Conservation (phyloP, 2,113 vertebrate genomes). For the Ammodytes marinus region DNA sequence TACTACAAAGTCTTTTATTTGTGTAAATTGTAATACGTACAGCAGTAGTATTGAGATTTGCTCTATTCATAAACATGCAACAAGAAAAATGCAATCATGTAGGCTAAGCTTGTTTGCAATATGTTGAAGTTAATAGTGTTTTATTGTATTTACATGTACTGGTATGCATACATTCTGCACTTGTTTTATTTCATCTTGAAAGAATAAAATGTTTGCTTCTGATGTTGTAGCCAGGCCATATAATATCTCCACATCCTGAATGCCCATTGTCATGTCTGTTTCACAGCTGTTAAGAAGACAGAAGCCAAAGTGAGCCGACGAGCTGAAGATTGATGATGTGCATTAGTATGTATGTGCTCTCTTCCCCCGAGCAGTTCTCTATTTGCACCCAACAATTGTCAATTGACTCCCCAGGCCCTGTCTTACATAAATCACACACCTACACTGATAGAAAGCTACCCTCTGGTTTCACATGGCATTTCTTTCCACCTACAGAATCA, state of each 20-base stretch:
- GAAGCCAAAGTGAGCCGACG: constrained; percentile 10
- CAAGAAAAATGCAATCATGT: neutral
- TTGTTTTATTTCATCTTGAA: neutral
- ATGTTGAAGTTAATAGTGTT: neutral
- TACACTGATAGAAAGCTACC: constrained; percentile 45
- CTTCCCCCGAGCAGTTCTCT: constrained; percentile 27
- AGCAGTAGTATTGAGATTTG: neutral
- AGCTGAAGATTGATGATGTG: constrained; percentile 22
- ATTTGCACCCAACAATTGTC: constrained; percentile 62
- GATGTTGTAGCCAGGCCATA: neutral
- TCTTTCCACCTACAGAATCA: constrained; percentile 39
- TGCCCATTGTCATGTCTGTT: constrained; percentile 4
- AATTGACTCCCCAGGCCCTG: constrained; percentile 43
- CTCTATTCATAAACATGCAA: neutral
- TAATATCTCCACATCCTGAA: neutral
- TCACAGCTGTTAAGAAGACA: constrained; percentile 25
- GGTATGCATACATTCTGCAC: neutral
- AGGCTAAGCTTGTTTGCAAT: neutral
- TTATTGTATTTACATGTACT: neutral
- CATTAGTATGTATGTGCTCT: neutral
- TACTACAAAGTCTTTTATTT: neutral
- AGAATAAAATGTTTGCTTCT: neutral
- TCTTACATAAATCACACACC: constrained; percentile 57
- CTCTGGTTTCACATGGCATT: constrained; percentile 45
- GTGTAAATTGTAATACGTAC: neutral